Evolutionary conservation across 1,140 invertebrate genomes (phyloP), one percentile per base, ranked within the genome.

Genomic region (Heliconius congener): DNA sequence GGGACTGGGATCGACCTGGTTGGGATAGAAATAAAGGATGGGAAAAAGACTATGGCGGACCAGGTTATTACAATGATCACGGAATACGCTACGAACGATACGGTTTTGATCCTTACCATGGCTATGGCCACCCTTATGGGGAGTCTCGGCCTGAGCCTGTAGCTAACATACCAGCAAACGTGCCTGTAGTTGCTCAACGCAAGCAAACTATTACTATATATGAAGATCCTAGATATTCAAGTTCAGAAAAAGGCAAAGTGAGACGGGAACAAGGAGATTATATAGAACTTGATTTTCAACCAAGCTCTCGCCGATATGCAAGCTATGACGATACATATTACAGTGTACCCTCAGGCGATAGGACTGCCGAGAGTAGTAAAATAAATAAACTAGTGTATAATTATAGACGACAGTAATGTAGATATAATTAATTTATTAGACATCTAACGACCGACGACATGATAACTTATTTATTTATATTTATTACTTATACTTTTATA

Each of bases 201-300:
- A 90, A 93, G 73, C 93, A 95, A 84, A 95, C 93, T 34, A 95
- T 95, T 60, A 95, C 95, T 0, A 95, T 95, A 78, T 95, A 95
- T 81, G 95, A 96, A 88, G 95, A 96, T 87, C 95, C 95, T 11
- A 90, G 95, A 80, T 95, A 95, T 78, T 88, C 91, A 42, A 92
- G 91, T 1, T 87, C 87, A 37, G 88, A 93, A 75, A 87, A 85
- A 46, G 91, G 90, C 19, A 88, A 93, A 34, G 75, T 93, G 79
- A 87, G 91, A 75, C 83, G 88, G 52, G 91, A 93, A 81, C 94
- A 95, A 87, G 91, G 90, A 1, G 93, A 93, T 76, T 91, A 90
- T 66, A 83, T 95, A 16, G 88, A 94, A 75, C 79, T 95, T 39
- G 93, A 95, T 71, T 92, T 89, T 72, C 90, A 93, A 73, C 94